phyloP scores from a whole-genome alignment of 2,113 vertebrate genomes.

The Himantopus leucocephalus region DNA sequence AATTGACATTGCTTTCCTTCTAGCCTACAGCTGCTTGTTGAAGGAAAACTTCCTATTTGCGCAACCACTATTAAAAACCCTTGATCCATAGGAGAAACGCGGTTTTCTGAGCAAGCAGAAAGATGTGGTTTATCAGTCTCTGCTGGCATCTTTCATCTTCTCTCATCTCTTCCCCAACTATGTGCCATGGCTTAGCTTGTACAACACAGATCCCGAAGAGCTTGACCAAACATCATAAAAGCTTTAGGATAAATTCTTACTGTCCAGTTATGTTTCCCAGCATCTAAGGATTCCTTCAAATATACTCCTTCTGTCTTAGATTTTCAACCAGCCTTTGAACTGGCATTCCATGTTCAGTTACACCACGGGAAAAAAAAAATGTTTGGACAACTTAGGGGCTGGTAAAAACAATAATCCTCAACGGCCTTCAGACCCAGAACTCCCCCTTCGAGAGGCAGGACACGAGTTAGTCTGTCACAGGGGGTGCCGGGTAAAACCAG shows the following conservation, averaged over 20 bases:
- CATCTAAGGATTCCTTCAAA: neutral
- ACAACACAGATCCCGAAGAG: neutral
- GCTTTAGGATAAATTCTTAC: neutral
- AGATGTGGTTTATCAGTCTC: neutral
- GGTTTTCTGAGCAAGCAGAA: slow-evolving; percentile 4
- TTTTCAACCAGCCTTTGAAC: neutral
- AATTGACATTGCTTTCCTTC: neutral
- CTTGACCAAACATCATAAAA: neutral
- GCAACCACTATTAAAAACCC: neutral
- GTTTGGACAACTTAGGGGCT: neutral
- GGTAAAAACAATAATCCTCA: neutral
- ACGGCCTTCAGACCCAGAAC: neutral
- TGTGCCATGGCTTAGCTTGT: neutral
- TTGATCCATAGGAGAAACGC: neutral
- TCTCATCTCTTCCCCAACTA: neutral
- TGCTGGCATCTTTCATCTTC: neutral
- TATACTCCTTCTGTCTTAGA: neutral
- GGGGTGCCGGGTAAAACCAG: neutral
- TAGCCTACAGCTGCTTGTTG: neutral
- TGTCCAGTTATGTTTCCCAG: neutral
- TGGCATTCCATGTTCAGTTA: neutral
- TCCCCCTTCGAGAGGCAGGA: neutral
- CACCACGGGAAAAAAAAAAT: neutral
- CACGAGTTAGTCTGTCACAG: neutral
- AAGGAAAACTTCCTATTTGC: neutral